Evolutionary conservation across 2,113 vertebrate genomes (phyloP), one percentile per base, ranked within the genome.

Genomic region (Oophaga pumilio): DNA sequence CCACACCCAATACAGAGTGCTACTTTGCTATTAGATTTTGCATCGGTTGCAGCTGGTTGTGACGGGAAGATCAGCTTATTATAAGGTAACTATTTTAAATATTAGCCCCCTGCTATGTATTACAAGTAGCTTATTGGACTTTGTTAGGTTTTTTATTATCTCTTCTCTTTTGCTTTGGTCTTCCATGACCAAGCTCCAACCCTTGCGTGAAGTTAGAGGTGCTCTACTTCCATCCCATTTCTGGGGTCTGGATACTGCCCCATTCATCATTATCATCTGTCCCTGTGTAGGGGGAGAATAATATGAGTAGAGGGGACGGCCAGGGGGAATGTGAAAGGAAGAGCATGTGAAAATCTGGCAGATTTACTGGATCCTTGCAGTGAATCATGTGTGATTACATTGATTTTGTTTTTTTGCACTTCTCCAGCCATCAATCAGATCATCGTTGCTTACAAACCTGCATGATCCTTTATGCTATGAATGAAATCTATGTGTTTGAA

Each of bases 251-350:
- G 18, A 10, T 50, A 60, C 14, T n/a, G 24, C 77, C 43, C 28
- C 60, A 49, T 66, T 49, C n/a, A 80, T 80, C 57, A 82, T 52
- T 66, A 82, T 66, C 22, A 66, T 24, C 60, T 50, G 33, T 22
- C 43, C 50, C 43, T 26, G n/a, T 26, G n/a, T 24, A 78, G n/a
- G 22, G 33, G 76, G n/a, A 26, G 50, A 80, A 80, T 80, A 17
- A 80, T 60, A 57, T 57, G 15, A 33, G 49, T 56, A 78, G 50
- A 56, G 17, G 28, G 69, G 62, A 50, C 43, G 59, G 60, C 33
- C 33, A 5, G 62, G 14, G 50, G 81, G 22, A 18, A 24, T 49
- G 13, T 69, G 43, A 50, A 82, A 10, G 14, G 43, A 49, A 24
- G 49, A 13, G 43, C 28, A 69, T 66, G 43, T 69, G n/a, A 68